Base-by-base conservation (phyloP, 1,140 invertebrate species). In the Drosophila novamexicana region DNA sequence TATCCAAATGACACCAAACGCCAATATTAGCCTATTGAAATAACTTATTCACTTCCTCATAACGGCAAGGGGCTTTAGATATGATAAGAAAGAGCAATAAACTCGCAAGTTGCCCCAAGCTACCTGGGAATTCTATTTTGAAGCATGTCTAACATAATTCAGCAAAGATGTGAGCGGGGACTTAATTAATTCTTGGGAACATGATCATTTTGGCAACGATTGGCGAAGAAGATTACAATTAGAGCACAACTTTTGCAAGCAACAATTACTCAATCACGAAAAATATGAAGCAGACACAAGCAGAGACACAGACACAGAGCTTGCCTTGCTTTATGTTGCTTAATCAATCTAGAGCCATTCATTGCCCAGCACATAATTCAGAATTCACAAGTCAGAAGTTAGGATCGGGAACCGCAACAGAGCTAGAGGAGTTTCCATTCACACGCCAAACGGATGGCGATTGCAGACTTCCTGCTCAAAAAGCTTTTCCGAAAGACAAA, bases 391-490 rank as follows among this genome's bases (percentile, higher is more conserved):
- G 2, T 42, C 18, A 47, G 63, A 56, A 66, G 53, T 37, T 29
- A 39, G 47, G 12, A 53, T 18, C 36, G 32, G 42, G 49, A 68
- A 70, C 45, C 7, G 50, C 34, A 34, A 37, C 49, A 49, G 10
- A 64, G 34, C 16, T 40, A 22, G 44, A 49, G 49, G 69, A 75
- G 39, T 62, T 61, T 67, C 53, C 62, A 77, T 85, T 85, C 75
- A 81, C 81, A 78, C 81, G 77, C 69, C 75, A 47, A 72, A 49
- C 65, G 77, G 65, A 75, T 68, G 75, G 58, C 71, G 71, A 86
- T 86, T 86, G 82, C 61, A 62, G 75, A 86, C 82, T 86, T 86
- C 82, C 82, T 86, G 70, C 58, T 79, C 69, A 42, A 49, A 73
- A 59, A 74, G 70, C 77, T 81, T 70, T 78, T 85, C 75, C 75